These are phyloP conservation scores for Phyllotreta striolata DNA, from an alignment of 2,888 invertebrate species.

Conservation along the genomic window DNA sequence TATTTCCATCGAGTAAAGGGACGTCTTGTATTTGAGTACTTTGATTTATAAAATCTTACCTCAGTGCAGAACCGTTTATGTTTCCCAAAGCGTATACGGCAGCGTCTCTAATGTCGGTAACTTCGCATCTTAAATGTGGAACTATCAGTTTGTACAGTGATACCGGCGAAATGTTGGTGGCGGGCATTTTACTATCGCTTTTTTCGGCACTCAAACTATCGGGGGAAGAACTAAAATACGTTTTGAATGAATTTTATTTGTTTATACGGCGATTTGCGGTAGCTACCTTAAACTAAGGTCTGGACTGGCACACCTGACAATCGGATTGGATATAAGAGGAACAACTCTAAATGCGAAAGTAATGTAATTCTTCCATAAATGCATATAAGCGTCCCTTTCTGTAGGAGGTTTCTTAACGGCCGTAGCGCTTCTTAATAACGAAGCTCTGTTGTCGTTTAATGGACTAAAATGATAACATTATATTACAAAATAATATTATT, in stretches of 20 bases:
- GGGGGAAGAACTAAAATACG: constrained; percentile 81
- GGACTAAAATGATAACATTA: constrained; percentile 69
- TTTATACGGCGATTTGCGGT: neutral
- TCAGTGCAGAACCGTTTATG: constrained; percentile 93
- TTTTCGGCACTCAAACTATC: constrained; percentile 88
- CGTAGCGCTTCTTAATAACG: constrained; percentile 86
- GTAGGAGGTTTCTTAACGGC: constrained; percentile 89
- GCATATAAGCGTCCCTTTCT: constrained; percentile 94
- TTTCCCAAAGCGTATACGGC: constrained; percentile 94
- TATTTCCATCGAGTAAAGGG: neutral
- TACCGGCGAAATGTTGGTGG: constrained; percentile 78
- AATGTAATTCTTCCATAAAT: constrained; percentile 97
- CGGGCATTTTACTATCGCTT: constrained; percentile 71
- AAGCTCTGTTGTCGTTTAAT: constrained; percentile 95
- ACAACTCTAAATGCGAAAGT: constrained; percentile 96
- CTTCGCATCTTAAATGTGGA: constrained; percentile 91
- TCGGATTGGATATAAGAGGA: constrained; percentile 87
- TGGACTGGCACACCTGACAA: constrained; percentile 91
- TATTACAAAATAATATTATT: neutral
- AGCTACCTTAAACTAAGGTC: constrained; percentile 86
- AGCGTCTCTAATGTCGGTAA: constrained; percentile 91
- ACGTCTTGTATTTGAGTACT: constrained; percentile 12
- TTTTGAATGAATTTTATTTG: neutral
- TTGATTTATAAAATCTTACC: constrained; percentile 66
- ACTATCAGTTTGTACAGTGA: constrained; percentile 93